phyloP scores from a whole-genome alignment of 2,113 vertebrate species.

The Peromyscus californicus region DNA sequence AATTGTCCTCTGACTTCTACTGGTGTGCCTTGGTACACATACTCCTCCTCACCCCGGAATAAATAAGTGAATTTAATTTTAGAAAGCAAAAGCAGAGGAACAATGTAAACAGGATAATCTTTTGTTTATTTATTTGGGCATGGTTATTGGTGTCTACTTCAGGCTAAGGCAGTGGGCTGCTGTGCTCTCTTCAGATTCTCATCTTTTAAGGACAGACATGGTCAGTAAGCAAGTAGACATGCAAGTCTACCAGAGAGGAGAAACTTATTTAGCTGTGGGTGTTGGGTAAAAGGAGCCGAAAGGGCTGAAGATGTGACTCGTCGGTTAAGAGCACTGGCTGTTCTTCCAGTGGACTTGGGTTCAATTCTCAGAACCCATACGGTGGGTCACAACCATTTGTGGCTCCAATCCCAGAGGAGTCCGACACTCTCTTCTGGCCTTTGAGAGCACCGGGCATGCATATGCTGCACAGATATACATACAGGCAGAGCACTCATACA shows the following conservation, averaged over 20 bases:
- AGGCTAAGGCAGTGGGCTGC: neutral
- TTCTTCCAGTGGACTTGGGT: neutral
- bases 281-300: neutral
- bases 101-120: neutral
- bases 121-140: neutral
- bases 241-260: neutral
- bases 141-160: neutral
- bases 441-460: neutral
- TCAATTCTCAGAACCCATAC: neutral
- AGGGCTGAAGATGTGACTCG: neutral
- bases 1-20: neutral
- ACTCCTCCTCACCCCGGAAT: neutral
- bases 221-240: neutral
- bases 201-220: neutral
- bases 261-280: neutral
- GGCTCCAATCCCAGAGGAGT: neutral
- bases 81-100: neutral
- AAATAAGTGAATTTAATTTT: neutral
- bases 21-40: neutral
- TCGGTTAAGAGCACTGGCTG: neutral
- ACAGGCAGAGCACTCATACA: neutral
- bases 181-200: neutral
- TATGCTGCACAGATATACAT: neutral
- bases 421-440: neutral
- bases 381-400: neutral